Conservation (phyloP, 1,140 invertebrate species). For the Cotesia typhae region DNA sequence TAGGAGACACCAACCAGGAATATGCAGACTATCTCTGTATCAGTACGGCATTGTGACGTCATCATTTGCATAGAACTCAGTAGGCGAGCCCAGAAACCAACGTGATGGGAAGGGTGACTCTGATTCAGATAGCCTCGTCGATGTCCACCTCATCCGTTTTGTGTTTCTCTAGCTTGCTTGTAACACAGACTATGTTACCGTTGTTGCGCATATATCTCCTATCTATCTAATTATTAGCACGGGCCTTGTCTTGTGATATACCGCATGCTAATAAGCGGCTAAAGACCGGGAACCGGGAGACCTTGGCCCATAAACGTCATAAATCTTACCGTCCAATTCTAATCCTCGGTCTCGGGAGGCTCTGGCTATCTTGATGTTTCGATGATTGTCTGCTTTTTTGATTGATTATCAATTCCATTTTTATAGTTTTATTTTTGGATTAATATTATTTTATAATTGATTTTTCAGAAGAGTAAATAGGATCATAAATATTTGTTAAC, state of each 20-base stretch:
- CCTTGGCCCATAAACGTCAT: conserved; percentile 55
- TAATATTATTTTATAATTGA: too few species aligned
- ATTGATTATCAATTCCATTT: too few species aligned
- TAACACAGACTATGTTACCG: conserved; percentile 21
- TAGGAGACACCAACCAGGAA: neutral
- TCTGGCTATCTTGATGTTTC: too few species aligned
- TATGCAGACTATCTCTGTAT: conserved; percentile 3
- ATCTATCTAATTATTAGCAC: conserved; percentile 68
- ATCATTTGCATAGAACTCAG: conserved; percentile 65
- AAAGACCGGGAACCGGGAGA: conserved; percentile 63
- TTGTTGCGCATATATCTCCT: conserved; percentile 54
- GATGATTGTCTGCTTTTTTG: too few species aligned
- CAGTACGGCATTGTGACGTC: conserved; percentile 54
- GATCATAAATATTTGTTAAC: too few species aligned
- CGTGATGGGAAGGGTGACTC: too few species aligned
- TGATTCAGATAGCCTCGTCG: conserved; percentile 38
- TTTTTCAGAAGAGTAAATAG: too few species aligned
- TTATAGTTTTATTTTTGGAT: too few species aligned
- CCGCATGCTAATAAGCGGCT: conserved; percentile 68
- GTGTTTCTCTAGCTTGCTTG: too few species aligned
- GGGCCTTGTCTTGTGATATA: conserved; percentile 62
- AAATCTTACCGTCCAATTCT: conserved; percentile 63
- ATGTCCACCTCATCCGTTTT: conserved; percentile 38
- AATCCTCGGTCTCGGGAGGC: conserved; percentile 34
- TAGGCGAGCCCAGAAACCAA: conserved; percentile 30